Base-by-base conservation (phyloP, 2,113 vertebrate genomes). In the Myotis davidii region DNA sequence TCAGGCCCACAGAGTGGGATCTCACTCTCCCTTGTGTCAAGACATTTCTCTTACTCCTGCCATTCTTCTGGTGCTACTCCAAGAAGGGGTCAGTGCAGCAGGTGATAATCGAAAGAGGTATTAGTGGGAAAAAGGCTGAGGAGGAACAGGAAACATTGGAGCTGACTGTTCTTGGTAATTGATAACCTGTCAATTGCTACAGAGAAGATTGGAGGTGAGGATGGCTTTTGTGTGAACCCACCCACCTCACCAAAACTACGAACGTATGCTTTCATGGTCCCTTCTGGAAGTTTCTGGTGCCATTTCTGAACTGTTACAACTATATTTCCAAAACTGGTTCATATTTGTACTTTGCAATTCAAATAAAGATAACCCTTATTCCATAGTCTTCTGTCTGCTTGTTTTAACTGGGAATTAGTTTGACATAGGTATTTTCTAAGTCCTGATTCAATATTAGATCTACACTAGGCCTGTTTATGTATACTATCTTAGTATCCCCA, bases 31-130 rank as follows among this genome's bases (percentile, higher is more conserved):
- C 34, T 78, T 93, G 72, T 93, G 92, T 96, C 96, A 84, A 96
- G 92, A 97, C 96, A 96, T 97, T 96, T 97, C 95, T 94, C 79
- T 90, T 94, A 88, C 61, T 96, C 90, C 88, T 91, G 83, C 90
- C 81, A 18, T 94, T 97, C 79, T 89, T 86, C 96, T 96, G 97
- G 97, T 97, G 97, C 97, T 97, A 96, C 94, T 98, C 85, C 96
- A 90, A 32, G 74, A 50, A 90, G 94, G 94, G 89, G 89, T 94
- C 95, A 90, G 34, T 73, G 91, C 92, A 93, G 88, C 94, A 88
- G 79, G 84, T 89, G 83, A 89, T 88, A 79, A 45, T 83, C 65
- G 69, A 84, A 64, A 95, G 82, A 92, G 39, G 42, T 85, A 20
- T 92, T 87, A 61, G 52, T 23, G 70, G 17, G 90, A 88, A 78